A percentile compares a stretch with the other conserved stretches of the same genome.
These are phyloP conservation scores for Magallana nippona DNA, from an alignment of 2,888 invertebrate genomes.

Conservation along the genomic window DNA sequence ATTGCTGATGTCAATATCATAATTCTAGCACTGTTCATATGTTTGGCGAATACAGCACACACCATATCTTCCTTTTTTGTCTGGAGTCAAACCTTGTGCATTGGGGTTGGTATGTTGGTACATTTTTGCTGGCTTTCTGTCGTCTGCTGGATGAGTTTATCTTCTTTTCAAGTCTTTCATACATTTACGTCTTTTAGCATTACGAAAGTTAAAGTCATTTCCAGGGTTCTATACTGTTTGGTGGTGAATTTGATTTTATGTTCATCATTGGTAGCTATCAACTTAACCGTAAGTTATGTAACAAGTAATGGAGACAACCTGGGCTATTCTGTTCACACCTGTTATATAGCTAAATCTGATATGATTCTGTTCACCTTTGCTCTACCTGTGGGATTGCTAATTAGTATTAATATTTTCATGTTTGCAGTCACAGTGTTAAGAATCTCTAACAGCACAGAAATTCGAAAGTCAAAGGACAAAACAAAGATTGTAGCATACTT, in stretches of 20 bases:
- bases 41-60: not conserved
- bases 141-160: constrained; percentile 8
- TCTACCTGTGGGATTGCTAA: not conserved
- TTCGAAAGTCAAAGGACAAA: not conserved
- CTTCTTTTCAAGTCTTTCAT: not conserved
- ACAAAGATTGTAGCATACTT: not conserved
- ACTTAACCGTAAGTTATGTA: not conserved
- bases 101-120: not conserved
- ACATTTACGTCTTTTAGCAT: not conserved
- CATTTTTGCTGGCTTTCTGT: constrained; percentile 1
- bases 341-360: not conserved
- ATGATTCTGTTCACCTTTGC: not conserved
- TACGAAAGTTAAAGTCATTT: not conserved
- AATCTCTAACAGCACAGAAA: not conserved
- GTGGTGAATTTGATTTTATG: not conserved
- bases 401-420: not conserved
- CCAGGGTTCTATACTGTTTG: not conserved
- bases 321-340: not conserved
- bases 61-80: not conserved
- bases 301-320: not conserved
- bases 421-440: not conserved
- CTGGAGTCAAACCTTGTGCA: not conserved
- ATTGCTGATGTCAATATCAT: not conserved
- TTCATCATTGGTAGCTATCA: not conserved
- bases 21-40: not conserved